These are phyloP conservation scores for Lagopus muta DNA, from an alignment of 2,113 vertebrate species.

Conservation along the genomic window DNA sequence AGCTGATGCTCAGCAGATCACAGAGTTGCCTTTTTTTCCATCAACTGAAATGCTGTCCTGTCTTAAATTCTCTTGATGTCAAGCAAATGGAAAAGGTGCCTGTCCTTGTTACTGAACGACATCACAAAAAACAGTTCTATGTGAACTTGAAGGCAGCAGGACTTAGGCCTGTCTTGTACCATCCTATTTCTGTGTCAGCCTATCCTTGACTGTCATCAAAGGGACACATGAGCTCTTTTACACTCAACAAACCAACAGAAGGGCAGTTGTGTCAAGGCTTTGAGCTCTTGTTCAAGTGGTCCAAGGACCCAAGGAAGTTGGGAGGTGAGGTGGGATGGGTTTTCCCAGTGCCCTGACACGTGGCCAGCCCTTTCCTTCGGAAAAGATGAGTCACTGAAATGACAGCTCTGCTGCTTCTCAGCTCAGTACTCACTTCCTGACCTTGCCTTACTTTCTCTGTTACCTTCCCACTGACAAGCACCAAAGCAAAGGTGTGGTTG, in stretches of 20 bases:
- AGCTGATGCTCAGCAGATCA: neutral
- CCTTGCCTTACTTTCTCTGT: neutral
- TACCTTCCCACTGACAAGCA: neutral
- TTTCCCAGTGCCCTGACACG: accelerated
- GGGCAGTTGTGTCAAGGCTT: accelerated
- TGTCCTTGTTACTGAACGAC: neutral
- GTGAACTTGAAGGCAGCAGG: neutral
- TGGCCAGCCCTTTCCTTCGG: neutral
- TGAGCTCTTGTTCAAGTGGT: accelerated
- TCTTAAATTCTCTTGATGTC: neutral
- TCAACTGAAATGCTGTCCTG: neutral
- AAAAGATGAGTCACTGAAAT: neutral
- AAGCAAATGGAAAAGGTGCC: neutral
- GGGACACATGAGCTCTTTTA: accelerated
- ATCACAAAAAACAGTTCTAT: no score
- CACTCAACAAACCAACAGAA: accelerated
- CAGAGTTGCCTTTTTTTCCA: neutral
- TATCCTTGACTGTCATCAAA: neutral
- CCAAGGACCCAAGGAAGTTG: neutral
- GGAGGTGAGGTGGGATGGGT: neutral
- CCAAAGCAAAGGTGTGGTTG: neutral
- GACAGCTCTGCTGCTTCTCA: neutral
- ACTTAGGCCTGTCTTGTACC: neutral
- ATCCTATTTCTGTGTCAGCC: neutral
- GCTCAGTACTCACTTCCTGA: neutral